Evolutionary conservation across 1,140 invertebrate genomes (phyloP), one percentile per base, ranked within the genome.

Genomic region (Musca domestica): DNA sequence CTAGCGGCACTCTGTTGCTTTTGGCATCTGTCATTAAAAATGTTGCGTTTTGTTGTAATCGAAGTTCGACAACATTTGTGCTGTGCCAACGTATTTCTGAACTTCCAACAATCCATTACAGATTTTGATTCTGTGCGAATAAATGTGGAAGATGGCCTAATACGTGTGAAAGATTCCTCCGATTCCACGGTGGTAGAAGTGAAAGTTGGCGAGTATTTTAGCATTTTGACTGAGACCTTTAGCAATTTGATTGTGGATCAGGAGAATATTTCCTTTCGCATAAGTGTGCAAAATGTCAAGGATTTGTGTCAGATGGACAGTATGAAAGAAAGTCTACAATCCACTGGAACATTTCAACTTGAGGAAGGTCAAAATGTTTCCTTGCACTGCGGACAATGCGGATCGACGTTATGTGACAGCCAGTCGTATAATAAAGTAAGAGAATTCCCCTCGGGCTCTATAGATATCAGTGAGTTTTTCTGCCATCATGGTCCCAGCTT

Each of bases 401-500:
- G 66, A 41, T 48, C 51, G 14, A 17, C 20, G 15, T 27, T 70
- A 4, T 49, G 14, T 5, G 34, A 10, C 1, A 6, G 2, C 34
- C 19, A 64, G 20, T 9, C 20, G 19, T 70, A 47, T 54, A 14
- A 47, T 48, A 63, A 61, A 67, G 51, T 79, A 46, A 70, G 77
- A 14, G 77, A 79, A 49, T 79, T 76, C 25, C 77, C 77, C 22
- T 72, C 69, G 25, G 73, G 77, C 6, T 49, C 77, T 2, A 68
- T 79, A 30, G 76, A 79, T 71, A 69, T 74, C 12, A 72, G 69
- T 15, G 77, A 79, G 27, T 79, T 79, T 67, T 79, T 80, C n/a
- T 79, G 77, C 51, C 77, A 79, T 67, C 72, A 22, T 46, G 69
- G 66, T 12, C 67, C 69, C 0, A 30, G 47, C 14, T 70, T 70